These are phyloP conservation scores for Philereme transversata DNA, from an alignment of 2,888 invertebrate genomes.

Conservation along the genomic window DNA sequence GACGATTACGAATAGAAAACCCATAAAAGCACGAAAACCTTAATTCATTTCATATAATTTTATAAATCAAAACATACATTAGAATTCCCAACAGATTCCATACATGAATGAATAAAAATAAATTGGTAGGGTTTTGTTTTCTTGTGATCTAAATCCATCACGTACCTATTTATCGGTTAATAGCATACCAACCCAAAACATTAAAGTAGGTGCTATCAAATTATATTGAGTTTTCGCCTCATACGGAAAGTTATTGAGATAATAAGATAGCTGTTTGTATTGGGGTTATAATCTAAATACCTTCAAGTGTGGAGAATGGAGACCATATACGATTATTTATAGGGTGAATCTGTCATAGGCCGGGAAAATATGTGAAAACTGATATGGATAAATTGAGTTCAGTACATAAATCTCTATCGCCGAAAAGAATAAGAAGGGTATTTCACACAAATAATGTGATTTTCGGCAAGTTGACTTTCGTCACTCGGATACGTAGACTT, in stretches of 20 bases:
- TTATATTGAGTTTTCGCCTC: constrained; percentile 5
- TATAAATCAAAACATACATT: no score
- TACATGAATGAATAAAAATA: no score
- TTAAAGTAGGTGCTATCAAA: constrained; percentile 21
- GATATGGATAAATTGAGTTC: constrained; percentile 19
- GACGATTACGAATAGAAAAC: no score
- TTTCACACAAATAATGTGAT: no score
- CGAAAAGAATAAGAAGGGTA: neutral
- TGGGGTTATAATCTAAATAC: constrained; percentile 18
- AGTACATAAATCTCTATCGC: constrained; percentile 3
- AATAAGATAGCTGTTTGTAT: constrained; percentile 21
- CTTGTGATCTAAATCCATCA: constrained; percentile 30
- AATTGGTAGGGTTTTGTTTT: neutral
- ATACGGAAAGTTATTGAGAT: constrained; percentile 13
- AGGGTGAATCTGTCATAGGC: constrained; percentile 9
- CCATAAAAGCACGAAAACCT: no score
- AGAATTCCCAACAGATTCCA: no score
- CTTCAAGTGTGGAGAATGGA: neutral
- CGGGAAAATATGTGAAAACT: constrained; percentile 15
- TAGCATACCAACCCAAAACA: constrained; percentile 2
- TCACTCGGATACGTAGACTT: no score
- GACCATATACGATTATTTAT: constrained; percentile 9
- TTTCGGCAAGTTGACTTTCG: no score
- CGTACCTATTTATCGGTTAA: constrained; percentile 33
- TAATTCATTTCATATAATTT: no score